A percentile compares a stretch with the other conserved stretches of the same genome.
Conservation (phyloP, 2,113 vertebrate species). For the Nibea albiflora region DNA sequence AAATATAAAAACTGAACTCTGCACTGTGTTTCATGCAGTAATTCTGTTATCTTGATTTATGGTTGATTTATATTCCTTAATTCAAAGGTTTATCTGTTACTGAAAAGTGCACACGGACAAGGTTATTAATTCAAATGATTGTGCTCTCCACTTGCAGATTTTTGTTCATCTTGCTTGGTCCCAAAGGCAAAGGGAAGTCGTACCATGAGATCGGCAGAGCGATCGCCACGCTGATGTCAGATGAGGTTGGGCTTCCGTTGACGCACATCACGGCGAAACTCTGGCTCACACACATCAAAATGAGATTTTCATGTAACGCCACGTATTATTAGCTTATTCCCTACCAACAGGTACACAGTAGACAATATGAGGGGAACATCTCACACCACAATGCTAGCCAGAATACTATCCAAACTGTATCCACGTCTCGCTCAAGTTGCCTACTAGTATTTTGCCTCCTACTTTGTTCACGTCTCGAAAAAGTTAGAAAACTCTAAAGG, state of each 20-base stretch:
- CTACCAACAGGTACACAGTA: not conserved
- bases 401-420: no score
- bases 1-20: not conserved
- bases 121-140: not conserved
- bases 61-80: not conserved
- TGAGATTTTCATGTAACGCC: not conserved
- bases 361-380: not conserved
- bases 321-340: not conserved
- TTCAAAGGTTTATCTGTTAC: not conserved
- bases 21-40: not conserved
- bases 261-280: not conserved
- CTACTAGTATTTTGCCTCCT: no score
- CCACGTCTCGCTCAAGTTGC: no score
- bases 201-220: conserved; percentile 98
- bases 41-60: not conserved
- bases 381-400: no score
- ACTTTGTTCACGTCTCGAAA: no score
- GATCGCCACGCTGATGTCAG: conserved; percentile 97
- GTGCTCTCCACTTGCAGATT: conserved; percentile 85
- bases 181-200: conserved; percentile 98
- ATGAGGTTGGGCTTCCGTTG: conserved; percentile 87
- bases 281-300: not conserved
- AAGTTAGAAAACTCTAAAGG: not conserved
- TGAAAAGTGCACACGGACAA: not conserved
- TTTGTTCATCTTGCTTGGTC: conserved; percentile 96